phyloP scores from a whole-genome alignment of 1,140 invertebrate species.

The Coelopa frigida region DNA sequence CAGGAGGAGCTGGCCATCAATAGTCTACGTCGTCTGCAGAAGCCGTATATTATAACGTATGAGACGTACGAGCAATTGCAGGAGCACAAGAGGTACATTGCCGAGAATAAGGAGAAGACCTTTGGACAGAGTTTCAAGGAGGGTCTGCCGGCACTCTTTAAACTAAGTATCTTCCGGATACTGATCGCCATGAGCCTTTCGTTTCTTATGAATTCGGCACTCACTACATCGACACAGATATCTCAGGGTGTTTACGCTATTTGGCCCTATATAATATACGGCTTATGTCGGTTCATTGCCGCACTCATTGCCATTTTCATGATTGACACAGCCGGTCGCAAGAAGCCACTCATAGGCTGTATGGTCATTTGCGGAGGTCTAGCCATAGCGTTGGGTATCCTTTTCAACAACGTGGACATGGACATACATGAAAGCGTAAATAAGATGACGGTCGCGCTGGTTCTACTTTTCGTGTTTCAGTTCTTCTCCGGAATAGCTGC shows the following conservation, averaged over 20 bases:
- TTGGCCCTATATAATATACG: conserved; percentile 30
- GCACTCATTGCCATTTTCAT: conserved; percentile 19
- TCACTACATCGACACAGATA: not conserved
- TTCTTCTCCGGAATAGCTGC: conserved; percentile 24
- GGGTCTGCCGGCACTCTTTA: conserved; percentile 23
- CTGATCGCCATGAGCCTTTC: conserved; percentile 24
- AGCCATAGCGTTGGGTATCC: conserved; percentile 22
- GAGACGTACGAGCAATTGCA: conserved; percentile 33
- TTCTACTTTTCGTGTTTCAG: conserved; percentile 23
- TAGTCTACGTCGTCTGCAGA: conserved; percentile 26
- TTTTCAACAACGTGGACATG: conserved; percentile 11
- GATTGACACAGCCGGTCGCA: conserved; percentile 29
- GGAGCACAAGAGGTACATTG: conserved; percentile 34
- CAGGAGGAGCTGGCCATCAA: conserved; percentile 26
- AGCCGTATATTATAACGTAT: conserved; percentile 30
- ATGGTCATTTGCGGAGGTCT: conserved; percentile 22
- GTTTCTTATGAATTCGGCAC: conserved; percentile 17
- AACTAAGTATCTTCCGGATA: conserved; percentile 21
- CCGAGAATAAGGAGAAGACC: conserved; percentile 18
- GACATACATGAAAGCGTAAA: too few relatives aligned
- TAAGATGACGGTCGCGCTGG: conserved; percentile 20
- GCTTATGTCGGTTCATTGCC: conserved; percentile 21
- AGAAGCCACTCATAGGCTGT: conserved; percentile 26
- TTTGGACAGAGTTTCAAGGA: conserved; percentile 8
- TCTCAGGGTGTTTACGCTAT: not conserved